A percentile compares a stretch with the other conserved stretches of the same genome.
phyloP scores from a whole-genome alignment of 2,797 vertebrate species.

The Bradypodion pumilum region DNA sequence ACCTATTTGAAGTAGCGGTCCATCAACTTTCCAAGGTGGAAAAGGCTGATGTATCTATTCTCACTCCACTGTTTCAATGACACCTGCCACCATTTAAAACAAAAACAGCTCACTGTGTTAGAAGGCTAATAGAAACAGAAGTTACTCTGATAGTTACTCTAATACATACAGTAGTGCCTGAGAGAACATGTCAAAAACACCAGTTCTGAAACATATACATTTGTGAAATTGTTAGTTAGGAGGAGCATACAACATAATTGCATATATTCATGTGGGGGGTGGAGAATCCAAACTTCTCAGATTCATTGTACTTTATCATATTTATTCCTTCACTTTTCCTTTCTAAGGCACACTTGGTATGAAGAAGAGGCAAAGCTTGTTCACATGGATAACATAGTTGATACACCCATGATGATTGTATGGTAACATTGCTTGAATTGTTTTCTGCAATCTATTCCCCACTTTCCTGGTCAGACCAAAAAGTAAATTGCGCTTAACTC shows the following conservation, averaged over 20 bases:
- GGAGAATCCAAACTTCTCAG: neutral
- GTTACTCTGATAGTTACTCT: accelerated
- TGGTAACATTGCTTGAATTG: neutral
- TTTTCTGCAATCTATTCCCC: neutral
- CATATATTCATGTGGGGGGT: accelerated
- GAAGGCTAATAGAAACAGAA: neutral
- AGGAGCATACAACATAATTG: neutral
- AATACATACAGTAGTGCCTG: too few species aligned
- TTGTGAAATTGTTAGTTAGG: neutral
- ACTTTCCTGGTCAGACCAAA: neutral
- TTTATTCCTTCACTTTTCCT: accelerated
- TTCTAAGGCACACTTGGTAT: neutral
- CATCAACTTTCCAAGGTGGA: slow-evolving; percentile 48
- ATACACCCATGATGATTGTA: accelerated
- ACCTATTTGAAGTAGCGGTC: slow-evolving; percentile 48
- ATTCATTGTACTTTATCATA: accelerated
- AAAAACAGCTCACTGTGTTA: slow-evolving; percentile 11
- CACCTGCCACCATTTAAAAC: slow-evolving; percentile 43
- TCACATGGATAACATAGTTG: accelerated
- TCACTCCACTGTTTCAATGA: slow-evolving; percentile 45
- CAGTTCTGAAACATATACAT: neutral
- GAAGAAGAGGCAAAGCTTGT: neutral
- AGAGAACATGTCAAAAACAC: neutral
- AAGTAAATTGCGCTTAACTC: neutral
- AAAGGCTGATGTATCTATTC: slow-evolving; percentile 47